phyloP scores from a whole-genome alignment of 2,888 invertebrate species.

The Protodeltote pygarga region DNA sequence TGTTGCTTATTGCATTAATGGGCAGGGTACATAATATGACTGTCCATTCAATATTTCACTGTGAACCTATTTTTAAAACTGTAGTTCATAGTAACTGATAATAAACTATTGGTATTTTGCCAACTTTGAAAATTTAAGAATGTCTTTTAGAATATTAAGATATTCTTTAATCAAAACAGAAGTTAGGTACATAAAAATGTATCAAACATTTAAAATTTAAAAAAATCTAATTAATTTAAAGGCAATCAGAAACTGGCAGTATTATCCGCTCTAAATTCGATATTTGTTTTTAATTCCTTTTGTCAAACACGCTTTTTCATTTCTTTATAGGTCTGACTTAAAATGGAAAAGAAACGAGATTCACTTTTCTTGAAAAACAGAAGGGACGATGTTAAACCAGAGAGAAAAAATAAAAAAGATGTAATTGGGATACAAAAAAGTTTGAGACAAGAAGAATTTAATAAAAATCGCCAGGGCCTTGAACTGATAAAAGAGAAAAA shows the following conservation, averaged over 20 bases:
- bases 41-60: no score
- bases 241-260: slow-evolving; percentile 42
- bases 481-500: slow-evolving; percentile 73
- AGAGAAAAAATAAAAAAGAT: slow-evolving; percentile 31
- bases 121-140: no score
- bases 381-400: slow-evolving; percentile 26
- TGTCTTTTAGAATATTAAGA: no score
- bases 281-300: slow-evolving; percentile 46
- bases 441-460: slow-evolving; percentile 65
- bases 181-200: no score
- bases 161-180: no score
- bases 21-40: no score
- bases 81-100: no score
- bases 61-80: no score
- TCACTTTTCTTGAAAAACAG: slow-evolving; percentile 74
- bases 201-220: no score
- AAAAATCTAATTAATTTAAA: slow-evolving; percentile 1
- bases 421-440: slow-evolving; percentile 31
- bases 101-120: no score
- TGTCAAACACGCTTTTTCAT: slow-evolving; percentile 83
- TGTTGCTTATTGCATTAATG: no score
- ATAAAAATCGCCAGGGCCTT: slow-evolving; percentile 59
- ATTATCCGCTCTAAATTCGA: slow-evolving; percentile 2
- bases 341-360: slow-evolving; percentile 75
- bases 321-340: slow-evolving; percentile 79